phyloP scores from a whole-genome alignment of 2,113 vertebrate genomes.

The Tretioscincus oriximinensis region DNA sequence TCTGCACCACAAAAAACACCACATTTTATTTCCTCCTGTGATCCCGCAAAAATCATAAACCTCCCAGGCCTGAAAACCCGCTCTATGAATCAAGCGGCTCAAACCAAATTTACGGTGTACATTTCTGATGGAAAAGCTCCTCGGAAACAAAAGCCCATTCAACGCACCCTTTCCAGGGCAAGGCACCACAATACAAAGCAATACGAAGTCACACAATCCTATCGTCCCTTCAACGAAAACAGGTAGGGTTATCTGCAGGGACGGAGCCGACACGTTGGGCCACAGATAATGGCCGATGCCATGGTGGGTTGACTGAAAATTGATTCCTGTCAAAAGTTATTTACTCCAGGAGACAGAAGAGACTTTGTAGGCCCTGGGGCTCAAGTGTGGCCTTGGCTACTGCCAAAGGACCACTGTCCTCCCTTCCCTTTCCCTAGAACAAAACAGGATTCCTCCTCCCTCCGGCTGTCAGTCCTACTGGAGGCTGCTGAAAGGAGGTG shows the following conservation, averaged over 20 bases:
- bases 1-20: neutral
- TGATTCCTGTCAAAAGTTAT: constrained; percentile 79
- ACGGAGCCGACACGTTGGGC: constrained; percentile 53
- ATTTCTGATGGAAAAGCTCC: neutral
- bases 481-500: constrained; percentile 70
- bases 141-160: neutral
- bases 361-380: constrained; percentile 76
- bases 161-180: neutral
- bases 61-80: neutral
- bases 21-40: neutral
- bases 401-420: constrained; percentile 74
- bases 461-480: constrained; percentile 69
- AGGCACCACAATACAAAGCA: neutral
- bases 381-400: constrained; percentile 63
- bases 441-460: constrained; percentile 71
- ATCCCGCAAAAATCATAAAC: neutral
- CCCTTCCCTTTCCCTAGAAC: constrained; percentile 60
- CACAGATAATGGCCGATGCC: constrained; percentile 66
- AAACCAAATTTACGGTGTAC: neutral
- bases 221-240: constrained; percentile 52
- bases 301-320: constrained; percentile 77
- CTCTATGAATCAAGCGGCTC: neutral
- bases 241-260: constrained; percentile 59
- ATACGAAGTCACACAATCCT: constrained; percentile 31
- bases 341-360: constrained; percentile 76